phyloP scores from a whole-genome alignment of 1,140 invertebrate species.

The Polypedilum vanderplanki region DNA sequence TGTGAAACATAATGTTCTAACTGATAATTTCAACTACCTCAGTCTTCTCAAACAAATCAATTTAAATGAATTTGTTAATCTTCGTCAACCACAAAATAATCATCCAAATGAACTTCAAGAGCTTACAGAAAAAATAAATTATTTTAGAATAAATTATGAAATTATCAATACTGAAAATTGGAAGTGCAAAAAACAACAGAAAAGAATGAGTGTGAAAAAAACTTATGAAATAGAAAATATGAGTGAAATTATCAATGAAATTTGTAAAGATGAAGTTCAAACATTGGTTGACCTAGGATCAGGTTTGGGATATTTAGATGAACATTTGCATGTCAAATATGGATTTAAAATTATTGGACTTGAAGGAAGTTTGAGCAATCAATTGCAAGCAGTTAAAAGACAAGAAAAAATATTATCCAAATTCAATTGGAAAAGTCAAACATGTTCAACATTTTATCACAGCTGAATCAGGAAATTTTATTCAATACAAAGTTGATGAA shows the following conservation, averaged over 20 bases:
- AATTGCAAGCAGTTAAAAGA: slow-evolving; percentile 55
- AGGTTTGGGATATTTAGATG: slow-evolving; percentile 74
- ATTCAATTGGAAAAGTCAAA: slow-evolving; percentile 49
- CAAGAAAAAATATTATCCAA: slow-evolving; percentile 51
- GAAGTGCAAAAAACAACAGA: slow-evolving; percentile 37
- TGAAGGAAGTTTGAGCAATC: slow-evolving; percentile 56
- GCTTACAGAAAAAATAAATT: not conserved
- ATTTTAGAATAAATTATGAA: slow-evolving; percentile 15
- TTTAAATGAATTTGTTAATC: not conserved
- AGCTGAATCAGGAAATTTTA: slow-evolving; percentile 44
- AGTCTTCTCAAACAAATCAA: not conserved
- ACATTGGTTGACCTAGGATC: slow-evolving; percentile 74
- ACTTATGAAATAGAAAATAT: slow-evolving; percentile 60
- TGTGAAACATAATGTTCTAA: slow-evolving; percentile 49
- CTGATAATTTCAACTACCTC: slow-evolving; percentile 43
- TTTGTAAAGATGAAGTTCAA: slow-evolving; percentile 49
- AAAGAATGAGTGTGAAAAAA: slow-evolving; percentile 55
- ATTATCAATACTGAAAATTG: slow-evolving; percentile 31
- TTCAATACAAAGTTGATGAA: slow-evolving; percentile 45
- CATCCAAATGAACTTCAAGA: not conserved
- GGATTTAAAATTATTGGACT: slow-evolving; percentile 63
- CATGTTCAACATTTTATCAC: slow-evolving; percentile 52
- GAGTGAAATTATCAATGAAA: slow-evolving; percentile 49
- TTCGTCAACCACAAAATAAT: slow-evolving; percentile 32
- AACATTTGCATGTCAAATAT: slow-evolving; percentile 54